Base-by-base conservation (phyloP, 2,797 vertebrate species). In the Hylomyscus alleni region DNA sequence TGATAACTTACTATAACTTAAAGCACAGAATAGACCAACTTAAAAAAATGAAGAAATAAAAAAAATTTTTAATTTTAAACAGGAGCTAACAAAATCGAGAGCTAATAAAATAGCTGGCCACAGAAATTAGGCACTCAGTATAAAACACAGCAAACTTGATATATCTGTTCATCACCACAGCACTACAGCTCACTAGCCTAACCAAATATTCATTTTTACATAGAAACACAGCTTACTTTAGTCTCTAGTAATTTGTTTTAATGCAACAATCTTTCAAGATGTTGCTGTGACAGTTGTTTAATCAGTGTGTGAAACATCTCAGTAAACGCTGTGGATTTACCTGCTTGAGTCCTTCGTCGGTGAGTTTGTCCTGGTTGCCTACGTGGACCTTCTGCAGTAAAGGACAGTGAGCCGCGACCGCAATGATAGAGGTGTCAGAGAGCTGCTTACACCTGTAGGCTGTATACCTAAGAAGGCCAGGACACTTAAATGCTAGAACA, bases 391-490 rank as follows among this genome's bases (percentile, higher is more conserved):
- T 99, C 97, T 99, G 99, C 98, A 99, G 99, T 78, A 99, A 99
- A 95, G 99, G 99, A 98, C 99, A 99, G 97, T 99, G 99, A 94
- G 99, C 98, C 19, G 99, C 99, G 89, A 99, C 98, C 4, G 99
- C 99, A 29, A 99, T 99, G 96, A 99, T 99, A 12, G 99, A 99
- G 11, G 98, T 98, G 97, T 99, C 99, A 56, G 99, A 99, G 37
- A 99, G 99, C 98, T 99, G 99, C 92, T 99, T 99, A 98, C 99
- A 99, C 77, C 99, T 99, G 97, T 99, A 99, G 0, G 99, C 99
- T 3, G 99, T 99, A 89, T 99, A 99, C 93, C 99, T 99, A 93
- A 99, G 98, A 88, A 99, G 99, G 82, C 99, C 99, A 15, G 99
- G 99, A 98, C 99, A 99, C 97, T 99, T 99, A 83, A 99, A 99